Evolutionary conservation across 2,888 invertebrate species (phyloP).

Genomic region (Antheraea yamamai): DNA sequence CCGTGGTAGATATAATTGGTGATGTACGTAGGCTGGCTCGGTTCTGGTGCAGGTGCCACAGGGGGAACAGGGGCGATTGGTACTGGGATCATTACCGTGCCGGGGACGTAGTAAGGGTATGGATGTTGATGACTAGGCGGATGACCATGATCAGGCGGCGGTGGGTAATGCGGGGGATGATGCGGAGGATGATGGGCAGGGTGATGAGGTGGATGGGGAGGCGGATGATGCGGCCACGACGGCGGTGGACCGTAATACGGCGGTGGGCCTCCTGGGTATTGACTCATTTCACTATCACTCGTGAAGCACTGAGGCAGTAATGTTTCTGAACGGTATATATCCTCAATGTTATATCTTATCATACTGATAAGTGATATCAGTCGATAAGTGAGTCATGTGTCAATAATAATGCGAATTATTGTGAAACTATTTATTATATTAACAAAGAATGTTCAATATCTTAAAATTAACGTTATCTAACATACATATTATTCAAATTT

Average conservation of each 20-base stretch:
- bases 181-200: slow-evolving; percentile 37
- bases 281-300: slow-evolving; percentile 50
- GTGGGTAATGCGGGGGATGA: slow-evolving; percentile 33
- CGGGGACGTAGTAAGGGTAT: slow-evolving; percentile 65
- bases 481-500: neutral
- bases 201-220: slow-evolving; percentile 30
- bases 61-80: slow-evolving; percentile 42
- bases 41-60: slow-evolving; percentile 27
- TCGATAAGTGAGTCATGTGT: slow-evolving; percentile 20
- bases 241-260: slow-evolving; percentile 53
- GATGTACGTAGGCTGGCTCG: slow-evolving; percentile 61
- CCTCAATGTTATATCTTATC: slow-evolving; percentile 15
- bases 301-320: slow-evolving; percentile 13
- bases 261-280: slow-evolving; percentile 51
- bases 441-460: neutral
- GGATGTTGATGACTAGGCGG: slow-evolving; percentile 35
- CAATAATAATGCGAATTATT: slow-evolving; percentile 21
- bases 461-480: neutral
- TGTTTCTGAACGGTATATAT: slow-evolving; percentile 18
- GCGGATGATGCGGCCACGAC: slow-evolving; percentile 34
- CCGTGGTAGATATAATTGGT: slow-evolving; percentile 76
- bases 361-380: slow-evolving; percentile 1
- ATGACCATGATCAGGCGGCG: slow-evolving; percentile 43
- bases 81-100: slow-evolving; percentile 65
- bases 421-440: slow-evolving; percentile 24